Evolutionary conservation across 2,888 invertebrate genomes (phyloP).

Genomic region (Pinctada fucata): DNA sequence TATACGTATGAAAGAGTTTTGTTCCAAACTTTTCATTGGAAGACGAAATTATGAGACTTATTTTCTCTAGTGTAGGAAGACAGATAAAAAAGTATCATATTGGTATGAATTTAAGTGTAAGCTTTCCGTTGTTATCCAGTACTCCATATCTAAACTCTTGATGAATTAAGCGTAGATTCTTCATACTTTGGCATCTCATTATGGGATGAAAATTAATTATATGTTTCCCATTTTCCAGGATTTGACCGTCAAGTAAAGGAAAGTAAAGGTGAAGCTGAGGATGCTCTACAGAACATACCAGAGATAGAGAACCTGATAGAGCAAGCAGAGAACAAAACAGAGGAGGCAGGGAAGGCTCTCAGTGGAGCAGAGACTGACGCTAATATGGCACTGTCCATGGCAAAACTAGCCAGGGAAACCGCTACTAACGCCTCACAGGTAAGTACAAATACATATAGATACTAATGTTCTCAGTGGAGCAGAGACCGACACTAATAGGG

Average conservation of each 20-base stretch:
- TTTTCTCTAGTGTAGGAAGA: too few relatives aligned
- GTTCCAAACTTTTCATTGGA: too few relatives aligned
- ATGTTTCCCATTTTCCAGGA: conserved; percentile 72
- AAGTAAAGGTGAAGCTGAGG: conserved; percentile 87
- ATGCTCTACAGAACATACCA: conserved; percentile 86
- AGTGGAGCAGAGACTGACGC: conserved; percentile 88
- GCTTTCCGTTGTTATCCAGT: too few relatives aligned
- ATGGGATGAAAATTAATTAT: not conserved
- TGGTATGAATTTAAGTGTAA: too few relatives aligned
- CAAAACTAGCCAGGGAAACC: conserved; percentile 87
- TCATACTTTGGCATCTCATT: too few relatives aligned
- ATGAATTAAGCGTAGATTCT: too few relatives aligned
- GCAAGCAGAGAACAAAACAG: conserved; percentile 85
- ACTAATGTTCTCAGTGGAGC: conserved; percentile 84
- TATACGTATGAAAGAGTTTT: too few relatives aligned
- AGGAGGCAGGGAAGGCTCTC: conserved; percentile 85
- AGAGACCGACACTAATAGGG: conserved; percentile 86
- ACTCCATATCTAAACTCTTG: too few relatives aligned
- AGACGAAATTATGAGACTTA: too few relatives aligned
- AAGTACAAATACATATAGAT: conserved; percentile 42
- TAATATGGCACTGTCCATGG: conserved; percentile 84
- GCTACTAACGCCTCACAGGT: conserved; percentile 88
- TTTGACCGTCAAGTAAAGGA: conserved; percentile 93
- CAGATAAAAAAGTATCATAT: too few relatives aligned
- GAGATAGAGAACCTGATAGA: conserved; percentile 85